Evolutionary conservation across 1,140 invertebrate species (phyloP), one percentile per base, ranked within the genome.

Genomic region (Lethrus apterus): DNA sequence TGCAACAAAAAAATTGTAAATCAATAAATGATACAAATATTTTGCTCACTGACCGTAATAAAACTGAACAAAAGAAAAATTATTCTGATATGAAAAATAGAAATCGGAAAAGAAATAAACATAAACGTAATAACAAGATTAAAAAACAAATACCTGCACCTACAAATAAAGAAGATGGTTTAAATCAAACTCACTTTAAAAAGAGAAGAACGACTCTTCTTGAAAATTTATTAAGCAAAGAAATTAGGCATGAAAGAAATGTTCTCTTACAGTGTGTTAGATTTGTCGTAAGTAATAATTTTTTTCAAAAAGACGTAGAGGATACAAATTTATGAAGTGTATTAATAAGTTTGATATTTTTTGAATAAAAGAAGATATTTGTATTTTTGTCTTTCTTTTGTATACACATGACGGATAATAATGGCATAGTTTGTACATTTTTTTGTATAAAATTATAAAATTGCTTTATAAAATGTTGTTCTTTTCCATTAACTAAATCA

Each of bases 161-260:
- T 23, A 33, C 50, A 44, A 51, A 34, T 36, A 23, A 14, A 23
- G 18, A 55, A 56, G 42, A 11, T 29, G 26, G 44, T 50, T 7
- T 3, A 11, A 29, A 35, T 19, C 21, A n/a, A 48, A 42, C 36
- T 21, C 9, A 41, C 34, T 52, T 5, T 59, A 56, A 36, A 51
- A 32, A 43, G 54, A 41, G 59, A 15, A 56, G 43, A 45, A 47
- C 57, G 48, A 71, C 71, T 0, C 55, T 73, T 41, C 50, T 81
- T 34, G 74, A 79, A 53, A 79, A 78, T 61, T 52, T 81, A 19
- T 63, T 83, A 15, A 68, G 66, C 38, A 68, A 68, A 34, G 79
- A 83, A 64, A 79, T 83, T 44, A 59, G 68, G 32, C 78, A 84
- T 54, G 85, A 89, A 68, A 67, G 85, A 49, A 89, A 87, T 67